Conservation (phyloP, 2,113 vertebrate genomes). For the Chelonoidis abingdonii region DNA sequence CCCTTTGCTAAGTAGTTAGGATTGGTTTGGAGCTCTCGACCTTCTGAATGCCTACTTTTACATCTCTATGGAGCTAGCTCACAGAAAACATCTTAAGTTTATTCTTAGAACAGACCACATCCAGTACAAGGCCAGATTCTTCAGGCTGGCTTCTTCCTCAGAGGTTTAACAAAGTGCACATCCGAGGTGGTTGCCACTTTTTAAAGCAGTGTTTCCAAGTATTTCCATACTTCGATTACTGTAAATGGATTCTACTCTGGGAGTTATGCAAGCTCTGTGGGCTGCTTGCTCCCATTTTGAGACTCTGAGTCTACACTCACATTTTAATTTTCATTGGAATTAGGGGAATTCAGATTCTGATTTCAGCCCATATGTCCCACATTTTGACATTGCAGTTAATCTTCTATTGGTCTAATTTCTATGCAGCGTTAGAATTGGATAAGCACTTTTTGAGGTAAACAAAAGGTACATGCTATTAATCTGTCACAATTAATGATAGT, state of each 20-base stretch:
- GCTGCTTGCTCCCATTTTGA: not conserved
- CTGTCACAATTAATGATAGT: no score
- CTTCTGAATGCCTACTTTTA: not conserved
- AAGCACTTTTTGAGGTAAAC: not conserved
- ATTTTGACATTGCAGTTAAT: not conserved
- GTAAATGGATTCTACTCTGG: not conserved
- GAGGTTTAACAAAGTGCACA: not conserved
- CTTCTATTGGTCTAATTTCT: not conserved
- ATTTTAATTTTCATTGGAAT: not conserved
- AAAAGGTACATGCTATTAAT: not conserved
- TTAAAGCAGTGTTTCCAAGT: not conserved
- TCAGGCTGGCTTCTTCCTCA: not conserved
- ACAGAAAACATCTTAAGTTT: not conserved
- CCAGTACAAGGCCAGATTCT: not conserved
- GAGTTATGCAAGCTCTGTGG: not conserved
- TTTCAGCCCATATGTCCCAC: fast-evolving
- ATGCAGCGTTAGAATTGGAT: no score
- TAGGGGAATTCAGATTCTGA: not conserved
- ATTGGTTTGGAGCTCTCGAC: no score
- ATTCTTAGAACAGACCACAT: not conserved
- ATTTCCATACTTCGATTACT: not conserved
- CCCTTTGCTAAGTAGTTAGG: no score
- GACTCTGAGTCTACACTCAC: not conserved
- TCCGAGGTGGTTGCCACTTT: not conserved
- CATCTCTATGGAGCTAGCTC: not conserved